Base-by-base conservation (phyloP, 2,888 invertebrate genomes). In the Embidobia sp. region DNA sequence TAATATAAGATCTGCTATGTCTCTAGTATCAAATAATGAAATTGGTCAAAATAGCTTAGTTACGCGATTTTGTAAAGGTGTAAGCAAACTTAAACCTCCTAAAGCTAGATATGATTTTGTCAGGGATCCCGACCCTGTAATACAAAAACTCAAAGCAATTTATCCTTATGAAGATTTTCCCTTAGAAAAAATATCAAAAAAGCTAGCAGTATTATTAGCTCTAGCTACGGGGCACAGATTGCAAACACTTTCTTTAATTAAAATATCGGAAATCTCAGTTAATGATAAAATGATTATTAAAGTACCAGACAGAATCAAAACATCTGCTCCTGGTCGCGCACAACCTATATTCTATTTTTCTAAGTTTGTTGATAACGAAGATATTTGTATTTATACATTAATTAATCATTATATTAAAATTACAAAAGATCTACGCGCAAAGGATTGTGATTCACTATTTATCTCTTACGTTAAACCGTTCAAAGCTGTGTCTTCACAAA, bases 111-210 rank as follows among this genome's bases (percentile, higher is more conserved):
- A 83, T 67, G 76, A 77, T 4, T 51, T 40, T 15, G 80, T 80
- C n/a, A 83, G 82, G 82, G 79, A 84, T 33, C 81, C 82, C 3
- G 55, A 33, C 10, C 66, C 77, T 11, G 80, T 83, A 1, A 51
- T 84, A 8, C 16, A 76, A 4, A 80, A 80, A 70, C 29, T 81
- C 5, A 46, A 6, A 13, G 37, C 29, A 1, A 42, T 72, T 11
- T 48, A 27, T 27, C 63, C 72, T 11, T 55, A 61, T 16, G 42
- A 59, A 8, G 1, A 8, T n/a, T 18, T 19, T 19, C n/a, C 35
- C 6, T 11, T 61, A 10, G 11, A 61, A 15, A 4, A 7, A 11
- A 61, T 61, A 13, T 33, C 27, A 0, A 67, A 35, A 22, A 80
- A 82, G 51, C 31, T 80, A n/a, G 69, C 31, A 0, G 42, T 76